Evolutionary conservation across 2,888 invertebrate genomes (phyloP), one percentile per base, ranked within the genome.

Genomic region (Philopedon plagiatum): DNA sequence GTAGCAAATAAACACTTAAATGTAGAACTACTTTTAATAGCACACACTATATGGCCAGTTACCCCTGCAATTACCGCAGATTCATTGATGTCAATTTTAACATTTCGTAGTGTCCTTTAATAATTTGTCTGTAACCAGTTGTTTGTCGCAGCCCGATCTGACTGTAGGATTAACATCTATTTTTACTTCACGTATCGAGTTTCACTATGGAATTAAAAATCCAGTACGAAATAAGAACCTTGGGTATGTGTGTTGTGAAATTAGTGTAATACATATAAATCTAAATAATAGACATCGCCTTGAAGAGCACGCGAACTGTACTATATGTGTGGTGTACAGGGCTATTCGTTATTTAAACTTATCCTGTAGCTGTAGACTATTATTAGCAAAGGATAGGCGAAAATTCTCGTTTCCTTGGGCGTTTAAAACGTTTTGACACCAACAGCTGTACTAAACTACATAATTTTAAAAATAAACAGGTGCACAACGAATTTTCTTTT

Each of bases 161-260:
- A 49, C 46, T 23, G 21, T 37, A 37, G n/a, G n/a, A 37, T 37
- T 46, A 23, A 21, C 26, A 49, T 49, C 49, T 49, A 49, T 26
- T 49, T 49, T 26, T 49, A 49, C 49, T 49, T 49, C 7, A 26
- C 13, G 7, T 26, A 49, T 49, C 26, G 13, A 26, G 49, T 49
- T 49, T 23, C 26, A 49, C 19, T 8, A 13, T 49, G n/a, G 0
- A 49, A 49, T 49, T 49, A 26, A 26, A 49, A 13, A 26, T 5
- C 18, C 15, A 9, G 19, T 18, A 15, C 19, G 9, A 18, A 41
- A 15, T 41, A 18, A 41, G 13, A 41, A 41, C 41, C 41, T 41
- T 41, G 15, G 15, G 18, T 41, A 13, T 39, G 13, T 39, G 39
- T 15, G 15, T 34, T 34, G 34, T 34, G 34, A 34, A 5, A 34